Evolutionary conservation across 1,140 invertebrate genomes (phyloP).

Genomic region (Archivesica marissinica): DNA sequence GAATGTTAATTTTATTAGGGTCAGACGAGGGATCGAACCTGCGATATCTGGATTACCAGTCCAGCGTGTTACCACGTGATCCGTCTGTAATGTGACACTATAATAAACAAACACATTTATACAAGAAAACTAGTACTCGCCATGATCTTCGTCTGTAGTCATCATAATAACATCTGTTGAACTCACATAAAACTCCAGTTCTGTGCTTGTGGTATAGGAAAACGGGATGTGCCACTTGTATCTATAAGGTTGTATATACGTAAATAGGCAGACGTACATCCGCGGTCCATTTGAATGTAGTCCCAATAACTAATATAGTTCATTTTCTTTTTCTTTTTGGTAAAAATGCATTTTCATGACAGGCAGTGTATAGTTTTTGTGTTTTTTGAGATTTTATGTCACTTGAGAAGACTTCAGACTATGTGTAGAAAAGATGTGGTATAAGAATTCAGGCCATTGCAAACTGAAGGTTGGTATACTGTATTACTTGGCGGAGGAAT

Average conservation of each 20-base stretch:
- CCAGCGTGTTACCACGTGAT: too few relatives aligned
- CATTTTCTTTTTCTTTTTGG: neutral
- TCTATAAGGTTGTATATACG: conserved; percentile 51
- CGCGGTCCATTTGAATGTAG: neutral
- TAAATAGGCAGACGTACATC: too few relatives aligned
- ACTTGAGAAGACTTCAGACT: too few relatives aligned
- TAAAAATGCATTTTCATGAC: neutral
- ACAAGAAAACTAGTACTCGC: conserved; percentile 12
- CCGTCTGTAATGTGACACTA: too few relatives aligned
- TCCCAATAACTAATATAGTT: neutral
- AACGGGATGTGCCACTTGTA: conserved; percentile 92
- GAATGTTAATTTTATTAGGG: too few relatives aligned
- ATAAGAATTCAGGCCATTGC: too few relatives aligned
- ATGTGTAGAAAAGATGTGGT: too few relatives aligned
- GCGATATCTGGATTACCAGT: too few relatives aligned
- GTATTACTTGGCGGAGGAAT: too few relatives aligned
- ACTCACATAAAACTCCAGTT: conserved; percentile 25
- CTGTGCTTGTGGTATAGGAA: conserved; percentile 87
- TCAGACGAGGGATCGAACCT: too few relatives aligned
- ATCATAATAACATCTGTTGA: conserved; percentile 25
- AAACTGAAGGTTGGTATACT: too few relatives aligned
- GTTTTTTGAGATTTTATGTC: neutral
- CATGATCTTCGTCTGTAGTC: neutral
- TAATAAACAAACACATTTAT: too few relatives aligned
- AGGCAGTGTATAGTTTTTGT: neutral